Evolutionary conservation across 2,113 vertebrate species (phyloP).

Genomic region (Nettapus auritus): DNA sequence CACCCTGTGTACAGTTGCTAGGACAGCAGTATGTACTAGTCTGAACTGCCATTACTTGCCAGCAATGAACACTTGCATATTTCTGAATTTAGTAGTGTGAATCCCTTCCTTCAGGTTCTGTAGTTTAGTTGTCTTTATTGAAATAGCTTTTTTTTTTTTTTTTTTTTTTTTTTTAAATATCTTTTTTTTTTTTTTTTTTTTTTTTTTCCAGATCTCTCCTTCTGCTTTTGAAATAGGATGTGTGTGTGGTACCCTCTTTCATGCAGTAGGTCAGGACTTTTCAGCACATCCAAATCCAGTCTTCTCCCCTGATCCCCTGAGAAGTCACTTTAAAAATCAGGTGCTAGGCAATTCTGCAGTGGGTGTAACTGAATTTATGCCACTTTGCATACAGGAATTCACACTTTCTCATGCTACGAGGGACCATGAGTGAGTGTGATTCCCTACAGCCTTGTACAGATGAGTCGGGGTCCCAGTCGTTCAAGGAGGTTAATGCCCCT

Average conservation of each 20-base stretch:
- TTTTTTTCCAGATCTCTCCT: not conserved
- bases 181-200: no score
- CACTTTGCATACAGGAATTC: not conserved
- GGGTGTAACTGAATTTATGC: not conserved
- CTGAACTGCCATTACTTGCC: not conserved
- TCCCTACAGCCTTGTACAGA: not conserved
- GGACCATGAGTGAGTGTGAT: not conserved
- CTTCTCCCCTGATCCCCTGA: not conserved
- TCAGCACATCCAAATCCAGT: fast-evolving
- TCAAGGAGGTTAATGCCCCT: not conserved
- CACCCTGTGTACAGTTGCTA: not conserved
- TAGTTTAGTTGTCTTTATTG: not conserved
- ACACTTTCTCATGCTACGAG: not conserved
- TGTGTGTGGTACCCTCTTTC: not conserved
- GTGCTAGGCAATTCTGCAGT: not conserved
- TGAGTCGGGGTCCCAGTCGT: not conserved
- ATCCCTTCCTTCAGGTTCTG: not conserved
- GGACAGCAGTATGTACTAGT: not conserved
- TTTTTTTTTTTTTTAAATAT: not conserved
- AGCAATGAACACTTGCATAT: not conserved
- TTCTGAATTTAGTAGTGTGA: not conserved
- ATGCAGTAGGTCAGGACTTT: not conserved
- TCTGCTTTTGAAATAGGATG: not conserved
- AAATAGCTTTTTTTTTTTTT: not conserved
- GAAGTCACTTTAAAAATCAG: not conserved